Base-by-base conservation (phyloP, 2,888 invertebrate species). In the Chromoteleia sp. region DNA sequence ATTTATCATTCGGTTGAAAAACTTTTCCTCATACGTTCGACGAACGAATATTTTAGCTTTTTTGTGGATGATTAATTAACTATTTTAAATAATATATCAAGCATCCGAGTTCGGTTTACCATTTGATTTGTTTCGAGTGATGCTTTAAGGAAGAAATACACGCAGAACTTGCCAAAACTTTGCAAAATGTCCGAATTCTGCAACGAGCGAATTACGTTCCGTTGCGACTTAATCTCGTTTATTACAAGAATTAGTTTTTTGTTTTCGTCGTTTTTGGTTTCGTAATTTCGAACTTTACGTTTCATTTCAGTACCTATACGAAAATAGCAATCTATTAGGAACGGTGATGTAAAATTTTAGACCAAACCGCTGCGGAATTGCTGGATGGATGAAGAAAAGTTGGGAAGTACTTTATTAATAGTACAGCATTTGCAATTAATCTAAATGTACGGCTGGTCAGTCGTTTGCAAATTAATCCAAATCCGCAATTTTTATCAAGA, bases 401-500 rank as follows among this genome's bases (percentile, higher is more conserved):
- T 59, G 43, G 14, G 43, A 43, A 43, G 25, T 43, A 59, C 29
- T 59, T 59, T 59, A 59, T 59, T 33, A 54, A 54, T 54, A 33
- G 54, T 36, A 36, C 33, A 33, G 17, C 7, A 54, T 12, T 54
- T 5, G 30, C 17, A 58, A 58, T 58, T 58, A 58, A n/a, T 4
- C 15, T 36, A 19, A 54, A 54, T 33, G 54, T 21, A 30, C 8
- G 14, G 14, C 29, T 33, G 1, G 8, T 10, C 8, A 8, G 52
- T 30, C 14, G 21, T 30, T 21, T 5, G n/a, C 12, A 19, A 15
- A 54, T 33, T 54, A 17, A 33, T 54, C 25, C 33, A 36, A 14
- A 54, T 36, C 15, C 10, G 54, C 33, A 17, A 14, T 30, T 15
- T 54, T 52, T 4, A 15, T 52, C 7, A n/a, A 50, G 17, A 52